Conservation (phyloP, 2,113 vertebrate species). For the Glareola pratincola region DNA sequence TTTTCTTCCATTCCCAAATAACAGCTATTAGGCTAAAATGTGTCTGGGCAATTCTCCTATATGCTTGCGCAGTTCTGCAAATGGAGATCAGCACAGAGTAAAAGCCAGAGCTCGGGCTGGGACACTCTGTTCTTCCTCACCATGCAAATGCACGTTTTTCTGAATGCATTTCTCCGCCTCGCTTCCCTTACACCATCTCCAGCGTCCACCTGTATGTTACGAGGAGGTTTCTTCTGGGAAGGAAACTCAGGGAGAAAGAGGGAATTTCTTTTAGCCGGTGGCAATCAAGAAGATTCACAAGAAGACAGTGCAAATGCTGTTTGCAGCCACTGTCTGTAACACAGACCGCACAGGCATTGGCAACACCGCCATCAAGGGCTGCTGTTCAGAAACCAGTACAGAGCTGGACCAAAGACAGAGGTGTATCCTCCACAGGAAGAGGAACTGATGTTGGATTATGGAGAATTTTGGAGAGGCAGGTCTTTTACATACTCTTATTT, state of each 20-base stretch:
- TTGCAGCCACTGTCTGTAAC: not conserved
- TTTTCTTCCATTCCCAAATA: constrained; percentile 39
- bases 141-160: not conserved
- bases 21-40: constrained; percentile 11
- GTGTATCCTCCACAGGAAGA: not conserved
- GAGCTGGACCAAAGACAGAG: not conserved
- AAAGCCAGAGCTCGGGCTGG: not conserved
- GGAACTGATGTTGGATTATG: not conserved
- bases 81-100: not conserved
- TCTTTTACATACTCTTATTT: not conserved
- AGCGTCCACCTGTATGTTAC: not conserved
- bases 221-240: not conserved
- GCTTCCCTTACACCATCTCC: not conserved
- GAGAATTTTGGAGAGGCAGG: not conserved
- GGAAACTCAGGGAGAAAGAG: not conserved
- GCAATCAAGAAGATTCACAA: not conserved
- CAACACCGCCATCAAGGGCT: not conserved
- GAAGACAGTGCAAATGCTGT: not conserved
- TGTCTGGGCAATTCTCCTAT: not conserved
- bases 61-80: not conserved
- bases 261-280: not conserved
- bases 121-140: not conserved
- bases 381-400: not conserved
- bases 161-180: not conserved
- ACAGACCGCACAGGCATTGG: not conserved